These are phyloP conservation scores for Scleropages formosus DNA, from an alignment of 2,797 vertebrate genomes.

Conservation along the genomic window DNA sequence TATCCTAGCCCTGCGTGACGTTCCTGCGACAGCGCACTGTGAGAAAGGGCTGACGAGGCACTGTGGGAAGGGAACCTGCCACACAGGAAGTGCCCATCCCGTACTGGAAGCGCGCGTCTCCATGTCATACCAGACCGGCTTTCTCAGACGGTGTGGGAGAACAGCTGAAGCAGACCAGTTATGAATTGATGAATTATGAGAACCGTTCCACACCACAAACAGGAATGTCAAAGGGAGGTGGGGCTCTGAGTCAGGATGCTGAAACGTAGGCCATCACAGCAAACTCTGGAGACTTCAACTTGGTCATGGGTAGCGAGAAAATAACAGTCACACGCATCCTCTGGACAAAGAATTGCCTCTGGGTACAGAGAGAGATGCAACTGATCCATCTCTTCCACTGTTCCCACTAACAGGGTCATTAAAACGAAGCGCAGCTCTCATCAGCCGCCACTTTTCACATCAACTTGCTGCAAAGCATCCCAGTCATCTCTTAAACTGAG, in stretches of 20 bases:
- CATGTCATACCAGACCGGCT: not conserved
- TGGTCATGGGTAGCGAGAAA: conserved; percentile 31
- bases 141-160: not conserved
- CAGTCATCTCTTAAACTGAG: not conserved
- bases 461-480: not conserved
- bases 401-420: not conserved
- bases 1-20: too few relatives aligned
- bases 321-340: not conserved
- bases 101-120: too few relatives aligned
- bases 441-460: not conserved
- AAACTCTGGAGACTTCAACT: conserved; percentile 38
- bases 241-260: conserved; percentile 32
- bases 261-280: conserved; percentile 39
- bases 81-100: too few relatives aligned
- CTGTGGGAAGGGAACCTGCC: too few relatives aligned
- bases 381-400: too few relatives aligned
- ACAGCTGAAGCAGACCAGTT: not conserved
- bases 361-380: too few relatives aligned
- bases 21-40: too few relatives aligned
- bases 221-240: conserved; percentile 33
- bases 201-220: conserved; percentile 27
- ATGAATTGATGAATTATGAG: not conserved
- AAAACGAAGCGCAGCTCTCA: not conserved
- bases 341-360: too few relatives aligned
- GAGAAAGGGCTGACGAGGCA: too few relatives aligned